Percentiles rank a stretch among this genome's conserved stretches.
Conservation (phyloP, 2,888 invertebrate species). For the Bhutanitis thaidina region DNA sequence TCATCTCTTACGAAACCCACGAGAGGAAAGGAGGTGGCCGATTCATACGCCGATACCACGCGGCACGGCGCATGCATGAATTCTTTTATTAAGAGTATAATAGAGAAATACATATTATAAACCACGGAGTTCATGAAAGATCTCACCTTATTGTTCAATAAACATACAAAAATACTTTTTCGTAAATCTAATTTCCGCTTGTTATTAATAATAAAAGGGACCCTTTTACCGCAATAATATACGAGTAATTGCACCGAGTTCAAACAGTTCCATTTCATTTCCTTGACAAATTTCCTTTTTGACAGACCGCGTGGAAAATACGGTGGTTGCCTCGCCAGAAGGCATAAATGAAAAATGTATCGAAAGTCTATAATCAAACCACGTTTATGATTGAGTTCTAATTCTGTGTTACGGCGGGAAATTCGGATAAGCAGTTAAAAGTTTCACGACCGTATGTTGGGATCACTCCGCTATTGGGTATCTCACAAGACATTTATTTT, state of each 20-base stretch:
- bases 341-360: neutral
- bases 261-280: conserved; percentile 21
- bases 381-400: neutral
- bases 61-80: too few relatives aligned
- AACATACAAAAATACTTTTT: neutral
- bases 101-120: too few relatives aligned
- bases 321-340: conserved; percentile 15
- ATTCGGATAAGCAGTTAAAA: neutral
- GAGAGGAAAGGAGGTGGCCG: too few relatives aligned
- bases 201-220: neutral
- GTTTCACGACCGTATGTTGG: too few relatives aligned
- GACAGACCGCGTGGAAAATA: conserved; percentile 37
- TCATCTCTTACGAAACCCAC: too few relatives aligned
- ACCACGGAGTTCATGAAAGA: too few relatives aligned
- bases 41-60: too few relatives aligned
- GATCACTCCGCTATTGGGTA: too few relatives aligned
- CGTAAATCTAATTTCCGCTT: conserved; percentile 2
- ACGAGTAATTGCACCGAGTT: conserved; percentile 20
- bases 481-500: too few relatives aligned
- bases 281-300: conserved; percentile 31
- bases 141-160: too few relatives aligned
- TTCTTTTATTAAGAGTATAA: too few relatives aligned
- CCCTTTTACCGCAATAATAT: conserved; percentile 16
- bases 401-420: neutral
- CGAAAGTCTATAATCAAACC: neutral